Evolutionary conservation across 1,140 invertebrate genomes (phyloP), one percentile per base, ranked within the genome.

Genomic region (Holotrichia oblita): DNA sequence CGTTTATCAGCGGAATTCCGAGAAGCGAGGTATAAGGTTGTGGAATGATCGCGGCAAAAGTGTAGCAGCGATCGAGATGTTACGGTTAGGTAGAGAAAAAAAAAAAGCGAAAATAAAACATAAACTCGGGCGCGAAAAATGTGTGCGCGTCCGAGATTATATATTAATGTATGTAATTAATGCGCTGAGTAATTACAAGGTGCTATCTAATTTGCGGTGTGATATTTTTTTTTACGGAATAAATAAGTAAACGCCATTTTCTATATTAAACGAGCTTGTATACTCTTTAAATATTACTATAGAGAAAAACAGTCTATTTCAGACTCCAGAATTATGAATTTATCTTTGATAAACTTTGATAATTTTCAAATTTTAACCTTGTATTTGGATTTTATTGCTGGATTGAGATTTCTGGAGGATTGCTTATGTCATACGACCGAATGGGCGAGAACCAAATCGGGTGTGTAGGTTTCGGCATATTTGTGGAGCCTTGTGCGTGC

Each of bases 181-280:
- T 74, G 73, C 73, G 20, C 40, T 10, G 34, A 27, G 41, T 74
- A 74, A 74, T 74, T 74, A 42, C 73, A 74, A 17, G 73, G 73
- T 40, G 34, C 73, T 74, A 44, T 74, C 73, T 74, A 74, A 74
- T 74, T 74, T 74, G 73, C 73, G 34, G 73, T 74, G 73, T 74
- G 41, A 74, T 74, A 69, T 17, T 69, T 69, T n/a, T n/a, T 69
- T 69, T 69, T 69, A 9, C 8, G 61, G 61, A 27, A 69, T 69
- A 69, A 69, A 27, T 69, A 34, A 27, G 61, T 22, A 69, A 69
- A 34, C 27, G 27, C 27, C 27, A 34, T 34, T 34, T 34, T 34
- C 27, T 34, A 34, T 34, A 1, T 34, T 34, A 34, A 1, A 34
- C 1, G 27, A 34, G 4, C 27, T 34, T 34, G 27, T 34, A 4